These are phyloP conservation scores for Gortyna flavago DNA, from an alignment of 2,888 invertebrate species.

Conservation along the genomic window DNA sequence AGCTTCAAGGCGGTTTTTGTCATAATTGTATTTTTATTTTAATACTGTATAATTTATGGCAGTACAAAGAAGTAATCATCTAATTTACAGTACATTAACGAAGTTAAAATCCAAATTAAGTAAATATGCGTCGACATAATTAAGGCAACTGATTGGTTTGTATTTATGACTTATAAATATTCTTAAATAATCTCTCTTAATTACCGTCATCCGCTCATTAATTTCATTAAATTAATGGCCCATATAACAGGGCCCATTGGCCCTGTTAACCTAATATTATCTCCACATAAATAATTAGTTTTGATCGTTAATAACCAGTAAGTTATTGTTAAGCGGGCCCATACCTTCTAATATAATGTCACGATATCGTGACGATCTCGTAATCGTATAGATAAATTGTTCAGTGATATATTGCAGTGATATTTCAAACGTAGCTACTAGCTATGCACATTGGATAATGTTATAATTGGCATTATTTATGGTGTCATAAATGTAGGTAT, in stretches of 20 bases:
- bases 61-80: not conserved
- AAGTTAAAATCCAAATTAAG: constrained; percentile 16
- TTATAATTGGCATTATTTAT: constrained; percentile 21
- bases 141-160: constrained; percentile 8
- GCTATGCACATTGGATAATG: constrained; percentile 17
- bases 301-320: constrained; percentile 43
- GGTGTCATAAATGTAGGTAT: not conserved
- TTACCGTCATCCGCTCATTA: constrained; percentile 40
- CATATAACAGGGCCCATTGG: too few relatives aligned
- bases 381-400: constrained; percentile 58
- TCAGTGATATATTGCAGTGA: constrained; percentile 50
- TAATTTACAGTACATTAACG: constrained; percentile 1
- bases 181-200: constrained; percentile 35
- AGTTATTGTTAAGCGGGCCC: constrained; percentile 45
- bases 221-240: constrained; percentile 50
- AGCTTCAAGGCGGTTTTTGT: constrained; percentile 11
- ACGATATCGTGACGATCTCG: constrained; percentile 63
- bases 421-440: constrained; percentile 48
- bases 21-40: constrained; percentile 10
- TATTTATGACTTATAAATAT: constrained; percentile 42
- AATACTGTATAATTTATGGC: not conserved
- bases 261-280: constrained; percentile 42
- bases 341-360: constrained; percentile 54
- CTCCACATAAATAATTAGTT: constrained; percentile 54
- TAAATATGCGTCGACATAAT: constrained; percentile 20